phyloP scores from a whole-genome alignment of 2,797 vertebrate genomes.

The Pagetopsis macropterus region DNA sequence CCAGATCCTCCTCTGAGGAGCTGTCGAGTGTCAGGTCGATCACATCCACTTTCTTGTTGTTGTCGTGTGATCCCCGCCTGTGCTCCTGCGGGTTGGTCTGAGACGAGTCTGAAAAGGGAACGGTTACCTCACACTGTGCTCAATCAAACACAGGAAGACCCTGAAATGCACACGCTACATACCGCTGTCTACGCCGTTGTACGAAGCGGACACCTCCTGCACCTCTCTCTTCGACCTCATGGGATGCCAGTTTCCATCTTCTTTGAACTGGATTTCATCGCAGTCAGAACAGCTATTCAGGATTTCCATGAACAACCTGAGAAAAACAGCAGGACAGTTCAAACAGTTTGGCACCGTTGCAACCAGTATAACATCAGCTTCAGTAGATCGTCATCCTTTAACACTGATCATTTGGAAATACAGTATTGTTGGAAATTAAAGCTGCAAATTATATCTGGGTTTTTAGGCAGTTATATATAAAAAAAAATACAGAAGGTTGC shows the following conservation, averaged over 20 bases:
- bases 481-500: not conserved
- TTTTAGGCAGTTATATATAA: not conserved
- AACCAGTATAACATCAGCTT: not conserved
- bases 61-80: conserved; percentile 81
- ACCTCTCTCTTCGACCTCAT: conserved; percentile 98
- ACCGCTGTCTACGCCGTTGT: conserved; percentile 93
- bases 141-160: not conserved
- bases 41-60: conserved; percentile 93
- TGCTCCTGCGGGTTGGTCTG: conserved; percentile 88
- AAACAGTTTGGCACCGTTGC: not conserved
- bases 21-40: conserved; percentile 97
- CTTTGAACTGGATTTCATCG: conserved; percentile 98
- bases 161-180: conserved; percentile 25
- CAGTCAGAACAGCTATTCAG: conserved; percentile 96
- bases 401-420: not conserved
- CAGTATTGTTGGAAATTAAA: not conserved
- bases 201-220: conserved; percentile 92
- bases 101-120: conserved; percentile 80
- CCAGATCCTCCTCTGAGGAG: conserved; percentile 95
- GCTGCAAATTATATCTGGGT: not conserved
- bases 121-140: conserved; percentile 6
- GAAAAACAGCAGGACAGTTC: conserved; percentile 12
- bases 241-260: conserved; percentile 95
- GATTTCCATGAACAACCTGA: conserved; percentile 98
- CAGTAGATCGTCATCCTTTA: not conserved